These are phyloP conservation scores for Pterocles gutturalis DNA, from an alignment of 2,113 vertebrate species.

Conservation along the genomic window DNA sequence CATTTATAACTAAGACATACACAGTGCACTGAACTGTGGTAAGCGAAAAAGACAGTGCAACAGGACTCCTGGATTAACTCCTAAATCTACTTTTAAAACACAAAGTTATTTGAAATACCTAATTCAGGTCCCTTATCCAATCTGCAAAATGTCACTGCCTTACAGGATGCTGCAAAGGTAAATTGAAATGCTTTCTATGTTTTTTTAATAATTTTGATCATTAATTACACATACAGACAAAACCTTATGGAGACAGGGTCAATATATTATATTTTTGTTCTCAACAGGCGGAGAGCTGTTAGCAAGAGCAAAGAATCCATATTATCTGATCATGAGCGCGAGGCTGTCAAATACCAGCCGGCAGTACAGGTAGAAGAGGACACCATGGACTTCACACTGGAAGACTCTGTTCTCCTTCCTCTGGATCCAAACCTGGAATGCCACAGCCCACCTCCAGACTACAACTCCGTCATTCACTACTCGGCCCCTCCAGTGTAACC, in stretches of 20 bases:
- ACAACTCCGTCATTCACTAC: conserved; percentile 91
- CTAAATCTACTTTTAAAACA: neutral
- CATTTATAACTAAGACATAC: neutral
- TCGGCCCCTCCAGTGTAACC: conserved; percentile 86
- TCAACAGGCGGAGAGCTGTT: conserved; percentile 82
- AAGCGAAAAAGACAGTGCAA: neutral
- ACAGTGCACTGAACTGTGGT: neutral
- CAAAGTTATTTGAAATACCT: neutral
- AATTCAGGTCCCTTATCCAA: neutral
- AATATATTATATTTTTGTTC: neutral
- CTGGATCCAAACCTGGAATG: conserved; percentile 88
- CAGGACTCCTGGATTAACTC: neutral
- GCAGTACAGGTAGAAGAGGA: conserved; percentile 68
- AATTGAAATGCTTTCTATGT: neutral
- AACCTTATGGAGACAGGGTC: neutral
- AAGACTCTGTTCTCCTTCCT: conserved; percentile 78
- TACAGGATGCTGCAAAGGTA: neutral
- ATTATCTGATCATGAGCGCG: conserved; percentile 80
- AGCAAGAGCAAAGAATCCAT: conserved; percentile 91
- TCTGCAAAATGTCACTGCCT: neutral
- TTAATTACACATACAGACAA: neutral
- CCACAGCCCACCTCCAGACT: conserved; percentile 93
- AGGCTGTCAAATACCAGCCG: conserved; percentile 77
- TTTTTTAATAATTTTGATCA: neutral
- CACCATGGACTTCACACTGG: conserved; percentile 84